Conservation (phyloP, 1,140 invertebrate genomes). For the Drosophila grimshawi region DNA sequence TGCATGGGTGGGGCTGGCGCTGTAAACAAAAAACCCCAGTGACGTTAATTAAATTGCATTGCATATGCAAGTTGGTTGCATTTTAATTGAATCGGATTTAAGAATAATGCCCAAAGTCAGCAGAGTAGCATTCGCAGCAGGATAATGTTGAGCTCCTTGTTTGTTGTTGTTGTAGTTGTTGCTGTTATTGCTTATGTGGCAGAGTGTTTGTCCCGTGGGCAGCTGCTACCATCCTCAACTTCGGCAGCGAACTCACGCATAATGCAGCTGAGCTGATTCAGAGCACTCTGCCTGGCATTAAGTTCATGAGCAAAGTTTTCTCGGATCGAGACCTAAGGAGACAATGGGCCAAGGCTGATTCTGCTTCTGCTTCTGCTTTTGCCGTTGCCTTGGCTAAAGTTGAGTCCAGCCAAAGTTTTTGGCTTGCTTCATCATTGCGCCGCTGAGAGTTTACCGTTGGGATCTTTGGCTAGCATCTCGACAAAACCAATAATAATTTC, state of each 20-base stretch:
- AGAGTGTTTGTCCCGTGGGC: conserved; percentile 22
- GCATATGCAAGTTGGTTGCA: conserved; percentile 79
- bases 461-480: conserved; percentile 60
- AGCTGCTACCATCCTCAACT: conserved; percentile 4
- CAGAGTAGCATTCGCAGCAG: conserved; percentile 37
- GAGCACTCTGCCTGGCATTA: conserved; percentile 46
- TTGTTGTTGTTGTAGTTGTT: not conserved
- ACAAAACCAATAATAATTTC: conserved; percentile 80
- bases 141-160: not conserved
- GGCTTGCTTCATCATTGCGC: conserved; percentile 68
- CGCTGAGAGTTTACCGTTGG: conserved; percentile 72
- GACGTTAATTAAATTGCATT: conserved; percentile 82
- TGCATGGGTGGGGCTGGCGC: conserved; percentile 24
- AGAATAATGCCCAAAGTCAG: conserved; percentile 79
- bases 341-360: conserved; percentile 55
- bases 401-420: conserved; percentile 64
- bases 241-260: conserved; percentile 51
- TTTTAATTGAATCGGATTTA: conserved; percentile 83
- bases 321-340: conserved; percentile 33
- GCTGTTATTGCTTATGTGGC: conserved; percentile 24
- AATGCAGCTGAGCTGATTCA: conserved; percentile 52
- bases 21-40: conserved; percentile 69
- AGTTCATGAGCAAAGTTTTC: conserved; percentile 73
- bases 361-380: not conserved
- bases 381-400: conserved; percentile 52